phyloP scores from a whole-genome alignment of 2,797 vertebrate species.

The Premnoplex brunnescens region DNA sequence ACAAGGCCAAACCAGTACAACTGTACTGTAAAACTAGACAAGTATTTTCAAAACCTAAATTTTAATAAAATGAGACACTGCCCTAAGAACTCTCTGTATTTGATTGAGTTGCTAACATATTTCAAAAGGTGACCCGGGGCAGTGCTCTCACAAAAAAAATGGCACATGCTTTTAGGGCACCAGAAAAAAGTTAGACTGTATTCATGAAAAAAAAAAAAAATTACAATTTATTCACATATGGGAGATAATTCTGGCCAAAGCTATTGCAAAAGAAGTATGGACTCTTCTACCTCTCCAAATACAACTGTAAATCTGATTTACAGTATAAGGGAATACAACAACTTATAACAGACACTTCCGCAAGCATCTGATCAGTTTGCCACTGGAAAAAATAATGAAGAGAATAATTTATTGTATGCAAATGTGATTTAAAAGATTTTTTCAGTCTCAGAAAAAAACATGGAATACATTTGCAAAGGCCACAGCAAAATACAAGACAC shows the following conservation, averaged over 20 bases:
- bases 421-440: background rate
- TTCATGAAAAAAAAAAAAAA: accelerated
- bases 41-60: background rate
- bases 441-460: background rate
- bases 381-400: background rate
- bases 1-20: background rate
- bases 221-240: background rate
- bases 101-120: background rate
- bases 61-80: background rate
- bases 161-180: background rate
- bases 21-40: background rate
- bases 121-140: background rate
- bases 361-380: background rate
- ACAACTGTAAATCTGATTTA: background rate
- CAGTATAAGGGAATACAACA: background rate
- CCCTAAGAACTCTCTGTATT: background rate
- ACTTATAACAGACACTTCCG: background rate
- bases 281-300: background rate
- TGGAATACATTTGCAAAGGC: background rate
- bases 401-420: background rate
- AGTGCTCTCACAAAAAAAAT: background rate
- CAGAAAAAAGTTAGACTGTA: background rate
- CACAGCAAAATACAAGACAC: background rate
- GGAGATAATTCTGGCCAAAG: background rate
- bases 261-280: background rate